Conservation (phyloP, 2,113 vertebrate genomes). For the Cathartes aura region DNA sequence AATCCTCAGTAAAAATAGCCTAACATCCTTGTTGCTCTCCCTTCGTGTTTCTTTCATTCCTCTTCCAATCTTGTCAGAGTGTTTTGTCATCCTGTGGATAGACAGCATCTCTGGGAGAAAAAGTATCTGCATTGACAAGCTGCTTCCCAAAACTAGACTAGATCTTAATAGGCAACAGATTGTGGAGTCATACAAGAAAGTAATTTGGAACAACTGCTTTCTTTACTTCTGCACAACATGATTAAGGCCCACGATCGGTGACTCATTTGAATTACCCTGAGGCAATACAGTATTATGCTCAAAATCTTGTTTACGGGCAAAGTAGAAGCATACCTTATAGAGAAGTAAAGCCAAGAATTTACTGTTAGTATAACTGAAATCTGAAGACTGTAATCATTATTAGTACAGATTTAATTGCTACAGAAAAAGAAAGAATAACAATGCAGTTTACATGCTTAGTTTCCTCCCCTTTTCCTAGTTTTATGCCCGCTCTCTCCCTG, state of each 20-base stretch:
- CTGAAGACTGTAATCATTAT: background rate
- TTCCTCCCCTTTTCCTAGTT: background rate
- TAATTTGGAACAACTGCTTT: background rate
- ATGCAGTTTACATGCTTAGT: background rate
- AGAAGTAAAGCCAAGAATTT: background rate
- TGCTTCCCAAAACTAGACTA: background rate
- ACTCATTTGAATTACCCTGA: constrained; percentile 17
- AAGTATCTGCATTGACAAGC: background rate
- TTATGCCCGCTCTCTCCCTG: background rate
- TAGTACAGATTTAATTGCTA: background rate
- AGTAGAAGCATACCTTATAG: background rate
- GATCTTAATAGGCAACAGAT: constrained; percentile 6
- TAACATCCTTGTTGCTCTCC: background rate
- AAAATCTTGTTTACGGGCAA: background rate
- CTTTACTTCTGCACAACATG: background rate
- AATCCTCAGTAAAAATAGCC: background rate
- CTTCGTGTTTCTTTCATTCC: background rate
- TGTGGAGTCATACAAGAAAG: background rate
- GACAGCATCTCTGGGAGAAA: background rate
- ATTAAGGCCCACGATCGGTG: background rate
- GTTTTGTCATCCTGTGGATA: background rate
- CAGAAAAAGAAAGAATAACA: background rate
- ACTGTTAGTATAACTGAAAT: background rate
- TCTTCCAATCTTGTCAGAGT: background rate
- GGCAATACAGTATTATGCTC: background rate